Conservation (phyloP, 2,888 invertebrate species). For the Xylophagus ater region DNA sequence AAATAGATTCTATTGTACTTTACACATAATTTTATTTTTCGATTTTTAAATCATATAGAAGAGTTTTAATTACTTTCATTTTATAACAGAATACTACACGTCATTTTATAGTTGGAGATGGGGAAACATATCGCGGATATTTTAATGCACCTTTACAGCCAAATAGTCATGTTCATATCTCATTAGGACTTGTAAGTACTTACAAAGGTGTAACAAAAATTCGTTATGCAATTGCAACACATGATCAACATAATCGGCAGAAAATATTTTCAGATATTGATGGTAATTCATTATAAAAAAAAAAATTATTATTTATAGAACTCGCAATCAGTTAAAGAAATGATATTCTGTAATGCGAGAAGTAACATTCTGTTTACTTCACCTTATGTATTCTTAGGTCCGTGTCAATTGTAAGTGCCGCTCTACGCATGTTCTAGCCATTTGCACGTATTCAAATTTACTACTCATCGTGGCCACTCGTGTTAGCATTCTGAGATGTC, state of each 20-base stretch:
- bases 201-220: conserved; percentile 53
- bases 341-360: too few relatives aligned
- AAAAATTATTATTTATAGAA: too few relatives aligned
- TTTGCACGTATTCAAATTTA: too few relatives aligned
- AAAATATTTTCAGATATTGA: conserved; percentile 30
- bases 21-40: neutral
- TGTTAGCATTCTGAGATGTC: too few relatives aligned
- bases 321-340: too few relatives aligned
- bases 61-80: neutral
- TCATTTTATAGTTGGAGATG: conserved; percentile 69
- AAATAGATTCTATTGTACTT: too few relatives aligned
- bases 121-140: conserved; percentile 58
- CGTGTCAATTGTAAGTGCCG: too few relatives aligned
- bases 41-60: neutral
- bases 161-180: conserved; percentile 52
- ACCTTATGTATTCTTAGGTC: too few relatives aligned
- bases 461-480: too few relatives aligned
- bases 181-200: conserved; percentile 59
- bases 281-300: too few relatives aligned
- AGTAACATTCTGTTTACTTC: too few relatives aligned
- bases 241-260: conserved; percentile 35
- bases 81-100: conserved; percentile 43
- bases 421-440: too few relatives aligned
- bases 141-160: conserved; percentile 62
- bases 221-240: conserved; percentile 50